Conservation (phyloP, 2,888 invertebrate species). For the Palloptera scutellata region DNA sequence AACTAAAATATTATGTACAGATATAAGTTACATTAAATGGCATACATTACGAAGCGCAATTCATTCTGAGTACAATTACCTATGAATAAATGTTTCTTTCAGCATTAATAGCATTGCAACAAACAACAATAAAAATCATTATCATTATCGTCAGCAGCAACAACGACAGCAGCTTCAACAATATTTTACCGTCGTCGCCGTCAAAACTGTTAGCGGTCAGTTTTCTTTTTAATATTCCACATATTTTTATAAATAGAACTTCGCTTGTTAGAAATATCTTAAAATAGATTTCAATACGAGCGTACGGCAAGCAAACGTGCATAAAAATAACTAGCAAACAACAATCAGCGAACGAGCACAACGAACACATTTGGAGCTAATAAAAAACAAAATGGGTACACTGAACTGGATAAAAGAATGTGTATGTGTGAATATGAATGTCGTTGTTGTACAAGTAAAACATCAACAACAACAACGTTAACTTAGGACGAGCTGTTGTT, state of each 20-base stretch:
- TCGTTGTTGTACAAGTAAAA: background rate
- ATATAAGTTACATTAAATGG: no score
- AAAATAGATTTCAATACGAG: slow-evolving; percentile 21
- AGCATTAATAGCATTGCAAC: background rate
- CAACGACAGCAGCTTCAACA: slow-evolving; percentile 23
- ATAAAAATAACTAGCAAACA: slow-evolving; percentile 3
- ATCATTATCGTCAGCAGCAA: slow-evolving; percentile 22
- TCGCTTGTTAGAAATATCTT: slow-evolving; percentile 36
- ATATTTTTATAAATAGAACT: slow-evolving; percentile 38
- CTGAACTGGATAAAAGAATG: slow-evolving; percentile 15
- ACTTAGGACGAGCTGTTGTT: no score
- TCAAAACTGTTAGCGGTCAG: slow-evolving; percentile 9
- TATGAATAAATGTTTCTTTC: no score
- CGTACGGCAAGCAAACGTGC: background rate
- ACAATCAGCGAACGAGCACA: background rate
- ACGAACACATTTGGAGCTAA: background rate
- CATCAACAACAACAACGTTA: no score
- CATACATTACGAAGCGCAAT: no score
- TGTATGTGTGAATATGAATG: background rate
- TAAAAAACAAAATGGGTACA: slow-evolving; percentile 19
- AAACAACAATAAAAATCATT: slow-evolving; percentile 3
- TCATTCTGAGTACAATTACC: no score
- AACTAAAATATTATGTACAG: no score
- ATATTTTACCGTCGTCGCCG: slow-evolving; percentile 38
- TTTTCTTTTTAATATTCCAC: slow-evolving; percentile 44